Conservation (phyloP, 2,113 vertebrate genomes). For the Gymnobelideus leadbeateri region DNA sequence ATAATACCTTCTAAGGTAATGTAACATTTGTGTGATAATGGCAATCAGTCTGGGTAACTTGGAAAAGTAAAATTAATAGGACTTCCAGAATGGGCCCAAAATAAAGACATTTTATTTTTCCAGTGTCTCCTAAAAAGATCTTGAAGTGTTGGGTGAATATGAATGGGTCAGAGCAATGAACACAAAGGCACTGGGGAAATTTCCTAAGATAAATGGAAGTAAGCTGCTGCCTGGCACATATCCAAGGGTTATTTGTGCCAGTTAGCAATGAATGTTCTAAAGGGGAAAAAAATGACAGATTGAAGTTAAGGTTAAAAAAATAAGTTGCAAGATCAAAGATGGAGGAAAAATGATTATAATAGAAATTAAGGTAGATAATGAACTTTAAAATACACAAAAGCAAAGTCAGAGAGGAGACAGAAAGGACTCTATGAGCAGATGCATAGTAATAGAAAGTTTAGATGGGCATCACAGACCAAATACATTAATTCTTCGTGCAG, state of each 20-base stretch:
- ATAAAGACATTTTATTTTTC: constrained; percentile 39
- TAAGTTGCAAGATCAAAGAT: neutral
- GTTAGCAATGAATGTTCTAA: constrained; percentile 23
- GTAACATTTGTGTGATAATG: neutral
- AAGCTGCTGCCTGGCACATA: constrained; percentile 1
- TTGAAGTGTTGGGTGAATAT: constrained; percentile 33
- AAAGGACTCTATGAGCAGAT: neutral
- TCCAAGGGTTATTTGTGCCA: neutral
- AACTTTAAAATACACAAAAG: constrained; percentile 34
- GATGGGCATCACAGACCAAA: neutral
- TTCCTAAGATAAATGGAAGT: constrained; percentile 26
- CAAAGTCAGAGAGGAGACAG: constrained; percentile 1
- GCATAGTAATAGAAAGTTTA: constrained; percentile 37
- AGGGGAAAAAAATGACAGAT: constrained; percentile 14
- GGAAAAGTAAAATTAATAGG: constrained; percentile 39
- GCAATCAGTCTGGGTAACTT: constrained; percentile 21
- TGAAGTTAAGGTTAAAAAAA: constrained; percentile 20
- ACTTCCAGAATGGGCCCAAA: neutral
- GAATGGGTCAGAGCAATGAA: constrained; percentile 34
- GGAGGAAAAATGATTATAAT: constrained; percentile 33
- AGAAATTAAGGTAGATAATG: constrained; percentile 32
- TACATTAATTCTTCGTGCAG: constrained; percentile 1
- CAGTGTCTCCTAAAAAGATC: constrained; percentile 26
- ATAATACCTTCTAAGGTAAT: neutral
- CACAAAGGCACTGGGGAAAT: neutral